Conservation (phyloP, 1,140 invertebrate species). For the Adoxophyes honmai region DNA sequence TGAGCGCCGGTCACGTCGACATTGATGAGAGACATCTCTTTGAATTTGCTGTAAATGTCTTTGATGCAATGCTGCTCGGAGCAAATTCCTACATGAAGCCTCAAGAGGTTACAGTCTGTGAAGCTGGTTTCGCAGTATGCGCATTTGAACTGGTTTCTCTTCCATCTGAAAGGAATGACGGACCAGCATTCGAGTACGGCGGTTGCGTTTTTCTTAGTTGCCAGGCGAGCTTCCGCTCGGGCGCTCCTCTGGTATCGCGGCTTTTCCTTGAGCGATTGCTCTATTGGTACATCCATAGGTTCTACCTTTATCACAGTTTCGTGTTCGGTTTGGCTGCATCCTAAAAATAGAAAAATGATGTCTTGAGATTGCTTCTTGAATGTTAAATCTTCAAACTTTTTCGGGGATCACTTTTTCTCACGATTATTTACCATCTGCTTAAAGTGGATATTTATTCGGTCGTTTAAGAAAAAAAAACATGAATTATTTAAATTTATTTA, state of each 20-base stretch:
- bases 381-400: no score
- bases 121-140: slow-evolving; percentile 61
- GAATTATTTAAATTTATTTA: no score
- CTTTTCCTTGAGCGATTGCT: slow-evolving; percentile 28
- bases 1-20: slow-evolving; percentile 49
- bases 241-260: slow-evolving; percentile 50
- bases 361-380: slow-evolving; percentile 2
- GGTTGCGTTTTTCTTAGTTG: slow-evolving; percentile 58
- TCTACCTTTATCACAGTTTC: slow-evolving; percentile 35
- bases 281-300: slow-evolving; percentile 15
- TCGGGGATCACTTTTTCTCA: no score
- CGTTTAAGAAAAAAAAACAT: no score
- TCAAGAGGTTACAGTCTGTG: slow-evolving; percentile 42
- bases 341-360: slow-evolving; percentile 67
- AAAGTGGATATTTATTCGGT: no score
- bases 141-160: slow-evolving; percentile 60
- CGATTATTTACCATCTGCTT: no score
- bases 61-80: slow-evolving; percentile 38
- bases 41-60: slow-evolving; percentile 66
- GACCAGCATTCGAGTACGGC: slow-evolving; percentile 57
- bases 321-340: slow-evolving; percentile 36
- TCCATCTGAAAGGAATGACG: slow-evolving; percentile 59
- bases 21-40: slow-evolving; percentile 64
- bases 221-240: slow-evolving; percentile 47
- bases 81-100: slow-evolving; percentile 48